A percentile compares a stretch with the other conserved stretches of the same genome.
phyloP scores from a whole-genome alignment of 2,888 invertebrate genomes.

The Drosophila subquinaria region DNA sequence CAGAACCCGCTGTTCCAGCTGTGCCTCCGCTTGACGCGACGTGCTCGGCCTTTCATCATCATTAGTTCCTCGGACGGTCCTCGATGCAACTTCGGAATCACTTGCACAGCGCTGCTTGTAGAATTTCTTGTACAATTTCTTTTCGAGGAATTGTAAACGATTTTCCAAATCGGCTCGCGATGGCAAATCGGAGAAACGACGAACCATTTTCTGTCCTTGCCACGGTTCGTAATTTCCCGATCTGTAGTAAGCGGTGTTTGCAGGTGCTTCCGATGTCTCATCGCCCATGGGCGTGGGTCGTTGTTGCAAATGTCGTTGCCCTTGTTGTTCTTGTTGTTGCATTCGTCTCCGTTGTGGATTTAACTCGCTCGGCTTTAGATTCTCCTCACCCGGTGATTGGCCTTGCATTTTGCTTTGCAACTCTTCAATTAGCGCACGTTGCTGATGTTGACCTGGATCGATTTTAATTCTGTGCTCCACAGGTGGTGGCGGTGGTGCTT shows the following conservation, averaged over 20 bases:
- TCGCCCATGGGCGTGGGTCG: constrained; percentile 73
- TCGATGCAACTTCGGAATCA: constrained; percentile 84
- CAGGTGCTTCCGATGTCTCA: constrained; percentile 85
- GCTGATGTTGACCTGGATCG: constrained; percentile 56
- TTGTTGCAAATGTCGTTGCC: constrained; percentile 47
- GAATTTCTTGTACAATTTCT: constrained; percentile 81
- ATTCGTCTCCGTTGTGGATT: constrained; percentile 68
- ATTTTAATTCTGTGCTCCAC: constrained; percentile 29
- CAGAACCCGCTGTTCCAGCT: constrained; percentile 78
- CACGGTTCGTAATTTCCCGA: constrained; percentile 82
- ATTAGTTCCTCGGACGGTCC: constrained; percentile 20
- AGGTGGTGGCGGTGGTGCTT: constrained; percentile 67
- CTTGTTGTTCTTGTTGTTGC: constrained; percentile 23
- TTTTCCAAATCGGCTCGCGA: constrained; percentile 84
- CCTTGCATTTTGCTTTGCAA: constrained; percentile 75
- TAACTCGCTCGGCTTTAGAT: constrained; percentile 79
- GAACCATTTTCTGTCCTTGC: constrained; percentile 78
- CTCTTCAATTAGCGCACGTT: constrained; percentile 78
- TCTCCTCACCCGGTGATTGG: constrained; percentile 63
- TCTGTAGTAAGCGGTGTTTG: constrained; percentile 82
- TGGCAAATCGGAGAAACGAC: constrained; percentile 84
- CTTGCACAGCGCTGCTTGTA: constrained; percentile 85
- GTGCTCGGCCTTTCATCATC: constrained; percentile 70
- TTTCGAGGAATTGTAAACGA: constrained; percentile 83
- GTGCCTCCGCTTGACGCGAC: constrained; percentile 61